Evolutionary conservation across 2,888 invertebrate species (phyloP), one percentile per base, ranked within the genome.

Genomic region (Cheilosia soror): DNA sequence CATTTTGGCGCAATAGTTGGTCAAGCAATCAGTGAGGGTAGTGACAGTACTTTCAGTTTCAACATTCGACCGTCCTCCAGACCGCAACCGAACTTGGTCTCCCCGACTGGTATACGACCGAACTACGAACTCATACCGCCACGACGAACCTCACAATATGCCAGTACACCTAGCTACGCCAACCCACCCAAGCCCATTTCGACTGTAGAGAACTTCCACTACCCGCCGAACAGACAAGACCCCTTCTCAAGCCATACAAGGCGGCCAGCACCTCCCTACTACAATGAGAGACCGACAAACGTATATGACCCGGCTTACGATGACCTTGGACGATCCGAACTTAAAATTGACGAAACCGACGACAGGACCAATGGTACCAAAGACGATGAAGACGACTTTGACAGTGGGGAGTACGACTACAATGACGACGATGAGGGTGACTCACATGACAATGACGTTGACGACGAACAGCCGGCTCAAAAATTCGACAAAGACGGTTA

Each of bases 11-110:
- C 89, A 9, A 91, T 92, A 65, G 88, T 88, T 3, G 91, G 91
- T 0, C 88, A 89, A 53, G 89, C 92, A 9, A 89, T 88, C 62
- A 89, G 91, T 2, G 89, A 89, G 87, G 91, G 91, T 0, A 89
- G 88, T 1, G 92, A 91, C 49, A 91, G 91, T 75, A 92, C 89
- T 3, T 91, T 91, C 31, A 91, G 92, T 75, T 91, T 91, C 49
- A 91, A 92, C 57, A 91, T 91, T 80, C 87, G 90, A 4, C 91
- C 89, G 5, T 85, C 85, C 2, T 7, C 81, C 0, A 89, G 89
- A 42, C 91, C 91, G 2, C 88, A 89, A 9, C 57, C 72, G 0
- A 88, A 87, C 44, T 83, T 88, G 0, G 87, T 82, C 0, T 78
- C 88, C 4, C 88, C 88, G 5, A 83, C 84, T 0, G 80, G 89